Conservation (phyloP, 2,888 invertebrate genomes). For the Pristionchus exspectatus region DNA sequence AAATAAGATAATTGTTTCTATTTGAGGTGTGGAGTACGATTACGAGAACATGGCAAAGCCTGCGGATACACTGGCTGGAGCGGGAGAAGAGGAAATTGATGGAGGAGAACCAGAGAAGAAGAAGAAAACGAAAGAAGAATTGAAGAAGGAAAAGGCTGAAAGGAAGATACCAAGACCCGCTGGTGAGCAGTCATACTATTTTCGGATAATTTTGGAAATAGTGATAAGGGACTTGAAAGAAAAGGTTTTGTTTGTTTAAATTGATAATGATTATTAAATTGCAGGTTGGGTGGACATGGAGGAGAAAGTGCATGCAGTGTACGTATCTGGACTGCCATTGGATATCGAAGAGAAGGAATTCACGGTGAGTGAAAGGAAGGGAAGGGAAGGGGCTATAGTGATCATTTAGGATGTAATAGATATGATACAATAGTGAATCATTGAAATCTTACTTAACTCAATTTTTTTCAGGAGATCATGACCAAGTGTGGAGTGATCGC, state of each 20-base stretch:
- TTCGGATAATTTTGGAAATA: too few relatives aligned
- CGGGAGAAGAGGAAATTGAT: conserved; percentile 55
- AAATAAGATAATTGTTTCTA: not conserved
- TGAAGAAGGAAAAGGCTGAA: conserved; percentile 69
- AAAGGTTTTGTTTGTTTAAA: not conserved
- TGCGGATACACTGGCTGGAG: conserved; percentile 52
- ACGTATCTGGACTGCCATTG: conserved; percentile 92
- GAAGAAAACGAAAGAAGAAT: conserved; percentile 62
- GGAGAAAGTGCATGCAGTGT: conserved; percentile 92
- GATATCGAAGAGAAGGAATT: conserved; percentile 89
- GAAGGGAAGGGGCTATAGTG: not conserved
- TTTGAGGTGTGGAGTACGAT: conserved; percentile 60
- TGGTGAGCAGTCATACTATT: not conserved
- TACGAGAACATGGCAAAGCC: conserved; percentile 59
- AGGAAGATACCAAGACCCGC: conserved; percentile 63
- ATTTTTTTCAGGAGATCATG: conserved; percentile 89
- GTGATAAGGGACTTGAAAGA: not conserved
- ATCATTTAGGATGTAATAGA: not conserved
- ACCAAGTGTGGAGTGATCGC: conserved; percentile 96
- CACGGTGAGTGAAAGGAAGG: conserved; percentile 59
- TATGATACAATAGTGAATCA: not conserved
- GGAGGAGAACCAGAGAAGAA: conserved; percentile 63
- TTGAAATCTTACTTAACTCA: not conserved
- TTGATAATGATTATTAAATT: not conserved
- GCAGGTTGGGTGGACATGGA: conserved; percentile 93